Evolutionary conservation across 2,113 vertebrate genomes (phyloP).

Genomic region (Barnardius zonarius): DNA sequence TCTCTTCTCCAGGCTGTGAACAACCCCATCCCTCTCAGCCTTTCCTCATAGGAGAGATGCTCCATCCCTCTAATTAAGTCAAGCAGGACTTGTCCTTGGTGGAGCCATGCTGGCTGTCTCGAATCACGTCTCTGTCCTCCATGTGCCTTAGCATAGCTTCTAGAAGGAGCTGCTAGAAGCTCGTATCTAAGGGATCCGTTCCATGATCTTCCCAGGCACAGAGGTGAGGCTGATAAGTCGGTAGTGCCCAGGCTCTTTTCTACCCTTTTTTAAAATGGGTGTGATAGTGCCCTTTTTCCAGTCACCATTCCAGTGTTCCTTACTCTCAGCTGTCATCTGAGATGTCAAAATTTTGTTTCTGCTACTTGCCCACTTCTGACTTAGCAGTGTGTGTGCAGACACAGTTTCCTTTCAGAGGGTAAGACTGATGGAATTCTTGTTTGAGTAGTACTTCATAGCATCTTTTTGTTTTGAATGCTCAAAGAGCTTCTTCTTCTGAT

Average conservation of each 20-base stretch:
- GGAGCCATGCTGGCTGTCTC: not conserved
- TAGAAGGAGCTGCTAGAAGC: not conserved
- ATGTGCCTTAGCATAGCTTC: not conserved
- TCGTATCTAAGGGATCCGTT: not conserved
- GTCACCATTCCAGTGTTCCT: not conserved
- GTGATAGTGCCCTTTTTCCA: not conserved
- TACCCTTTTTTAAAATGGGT: not conserved
- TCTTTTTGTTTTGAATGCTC: not conserved
- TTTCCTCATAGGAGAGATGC: not conserved
- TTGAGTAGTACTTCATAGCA: not conserved
- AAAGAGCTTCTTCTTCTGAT: not conserved
- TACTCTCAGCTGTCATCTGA: not conserved
- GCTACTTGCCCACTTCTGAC: not conserved
- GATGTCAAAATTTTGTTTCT: not conserved
- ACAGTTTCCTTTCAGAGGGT: not conserved
- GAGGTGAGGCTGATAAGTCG: not conserved
- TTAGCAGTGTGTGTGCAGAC: not conserved
- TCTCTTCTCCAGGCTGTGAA: not conserved
- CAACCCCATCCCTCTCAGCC: not conserved
- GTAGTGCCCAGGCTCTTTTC: not conserved
- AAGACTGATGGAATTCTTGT: not conserved
- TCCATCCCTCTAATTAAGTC: not conserved
- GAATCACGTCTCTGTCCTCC: not conserved
- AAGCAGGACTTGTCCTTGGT: not conserved
- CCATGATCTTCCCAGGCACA: not conserved